Evolutionary conservation across 2,888 invertebrate species (phyloP).

Genomic region (Machimus atricapillus): DNA sequence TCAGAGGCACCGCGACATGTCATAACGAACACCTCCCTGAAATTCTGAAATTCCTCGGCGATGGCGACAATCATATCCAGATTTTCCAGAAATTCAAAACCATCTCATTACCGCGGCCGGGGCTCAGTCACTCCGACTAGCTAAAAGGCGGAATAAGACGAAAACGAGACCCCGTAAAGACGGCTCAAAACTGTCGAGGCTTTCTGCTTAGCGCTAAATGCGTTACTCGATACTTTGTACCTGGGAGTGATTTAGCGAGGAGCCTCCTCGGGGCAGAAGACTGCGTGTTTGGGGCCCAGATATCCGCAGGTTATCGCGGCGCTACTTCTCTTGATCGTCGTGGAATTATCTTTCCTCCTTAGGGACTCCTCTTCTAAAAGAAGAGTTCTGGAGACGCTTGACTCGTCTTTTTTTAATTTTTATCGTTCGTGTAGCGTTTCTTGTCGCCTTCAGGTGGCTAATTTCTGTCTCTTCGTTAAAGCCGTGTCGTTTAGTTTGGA

Average conservation of each 20-base stretch:
- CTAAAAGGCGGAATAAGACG: neutral
- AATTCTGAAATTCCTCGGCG: constrained; percentile 3
- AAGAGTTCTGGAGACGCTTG: neutral
- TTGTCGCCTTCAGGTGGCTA: constrained; percentile 30
- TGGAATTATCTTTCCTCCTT: neutral
- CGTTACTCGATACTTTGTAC: constrained; percentile 35
- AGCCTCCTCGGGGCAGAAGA: neutral
- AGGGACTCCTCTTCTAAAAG: neutral
- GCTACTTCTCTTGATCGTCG: constrained; percentile 3
- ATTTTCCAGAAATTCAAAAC: constrained; percentile 28
- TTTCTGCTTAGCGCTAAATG: neutral
- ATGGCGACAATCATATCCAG: constrained; percentile 6
- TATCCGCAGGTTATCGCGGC: neutral
- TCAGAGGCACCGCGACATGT: constrained; percentile 3
- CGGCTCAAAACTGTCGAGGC: neutral
- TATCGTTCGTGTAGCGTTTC: neutral
- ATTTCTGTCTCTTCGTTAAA: neutral
- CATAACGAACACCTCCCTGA: constrained; percentile 36
- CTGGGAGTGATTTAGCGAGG: constrained; percentile 25
- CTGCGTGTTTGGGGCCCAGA: neutral
- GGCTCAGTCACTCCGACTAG: neutral
- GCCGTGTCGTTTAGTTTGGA: neutral
- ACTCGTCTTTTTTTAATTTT: neutral
- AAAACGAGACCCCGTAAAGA: neutral
- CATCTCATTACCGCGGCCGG: neutral